Conservation (phyloP, 2,888 invertebrate species). For the Amiota mariae region DNA sequence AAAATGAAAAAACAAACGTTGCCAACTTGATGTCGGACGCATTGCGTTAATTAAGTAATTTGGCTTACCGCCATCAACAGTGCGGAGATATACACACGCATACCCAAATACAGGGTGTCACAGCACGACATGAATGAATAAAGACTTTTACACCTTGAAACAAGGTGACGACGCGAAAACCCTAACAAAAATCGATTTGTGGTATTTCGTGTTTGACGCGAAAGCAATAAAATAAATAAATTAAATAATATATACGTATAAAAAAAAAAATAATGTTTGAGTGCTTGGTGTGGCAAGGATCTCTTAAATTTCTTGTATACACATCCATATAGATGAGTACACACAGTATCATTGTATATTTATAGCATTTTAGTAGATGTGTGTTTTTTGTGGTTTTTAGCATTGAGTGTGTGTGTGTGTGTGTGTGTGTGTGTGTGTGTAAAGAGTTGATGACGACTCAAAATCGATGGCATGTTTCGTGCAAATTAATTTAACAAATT, state of each 20-base stretch:
- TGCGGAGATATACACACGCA: neutral
- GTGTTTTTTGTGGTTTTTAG: too few relatives aligned
- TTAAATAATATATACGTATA: constrained; percentile 2
- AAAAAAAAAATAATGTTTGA: neutral
- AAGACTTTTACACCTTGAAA: neutral
- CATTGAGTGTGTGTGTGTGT: neutral
- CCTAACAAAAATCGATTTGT: constrained; percentile 51
- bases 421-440: neutral
- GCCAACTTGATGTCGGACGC: constrained; percentile 34
- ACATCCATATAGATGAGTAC: neutral
- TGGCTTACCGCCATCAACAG: constrained; percentile 27
- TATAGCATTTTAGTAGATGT: too few relatives aligned
- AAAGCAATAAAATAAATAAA: neutral
- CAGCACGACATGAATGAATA: neutral
- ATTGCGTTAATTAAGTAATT: constrained; percentile 59
- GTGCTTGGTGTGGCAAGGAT: neutral
- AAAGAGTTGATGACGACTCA: constrained; percentile 14
- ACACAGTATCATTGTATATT: too few relatives aligned
- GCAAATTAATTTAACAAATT: constrained; percentile 43
- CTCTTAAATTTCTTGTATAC: neutral
- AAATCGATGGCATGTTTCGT: constrained; percentile 46
- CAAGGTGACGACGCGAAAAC: constrained; percentile 26
- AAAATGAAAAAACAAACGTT: constrained; percentile 15
- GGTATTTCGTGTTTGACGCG: constrained; percentile 29
- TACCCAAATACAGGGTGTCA: neutral